These are phyloP conservation scores for Epinotia bilunana DNA, from an alignment of 2,888 invertebrate genomes.

Conservation along the genomic window DNA sequence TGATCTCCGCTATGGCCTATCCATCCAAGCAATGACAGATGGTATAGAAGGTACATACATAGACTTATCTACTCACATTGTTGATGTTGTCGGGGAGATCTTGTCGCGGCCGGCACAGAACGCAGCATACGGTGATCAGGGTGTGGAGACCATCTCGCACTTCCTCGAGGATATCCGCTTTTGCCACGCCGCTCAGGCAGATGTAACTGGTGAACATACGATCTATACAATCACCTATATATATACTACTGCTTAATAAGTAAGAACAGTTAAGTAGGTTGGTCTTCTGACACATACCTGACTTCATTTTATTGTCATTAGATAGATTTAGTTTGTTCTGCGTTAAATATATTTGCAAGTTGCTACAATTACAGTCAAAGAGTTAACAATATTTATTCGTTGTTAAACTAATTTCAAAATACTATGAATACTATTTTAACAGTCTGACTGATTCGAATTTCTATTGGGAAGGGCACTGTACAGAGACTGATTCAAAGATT, in stretches of 20 bases:
- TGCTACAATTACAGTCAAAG: background rate
- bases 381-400: background rate
- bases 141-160: constrained; percentile 71
- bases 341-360: background rate
- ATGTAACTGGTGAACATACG: constrained; percentile 70
- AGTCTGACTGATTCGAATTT: background rate
- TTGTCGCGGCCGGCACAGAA: constrained; percentile 65
- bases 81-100: constrained; percentile 53
- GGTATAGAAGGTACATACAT: background rate
- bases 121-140: constrained; percentile 71
- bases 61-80: constrained; percentile 58
- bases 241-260: background rate
- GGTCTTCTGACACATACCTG: background rate
- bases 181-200: constrained; percentile 67
- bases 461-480: background rate
- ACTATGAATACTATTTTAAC: background rate
- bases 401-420: too few relatives aligned
- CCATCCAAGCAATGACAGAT: background rate
- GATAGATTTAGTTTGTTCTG: background rate
- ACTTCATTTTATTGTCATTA: background rate
- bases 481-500: background rate
- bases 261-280: background rate
- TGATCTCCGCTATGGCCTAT: background rate
- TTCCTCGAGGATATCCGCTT: constrained; percentile 65
- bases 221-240: background rate